Evolutionary conservation across 2,888 invertebrate species (phyloP), one percentile per base, ranked within the genome.

Genomic region (Clanis bilineata): DNA sequence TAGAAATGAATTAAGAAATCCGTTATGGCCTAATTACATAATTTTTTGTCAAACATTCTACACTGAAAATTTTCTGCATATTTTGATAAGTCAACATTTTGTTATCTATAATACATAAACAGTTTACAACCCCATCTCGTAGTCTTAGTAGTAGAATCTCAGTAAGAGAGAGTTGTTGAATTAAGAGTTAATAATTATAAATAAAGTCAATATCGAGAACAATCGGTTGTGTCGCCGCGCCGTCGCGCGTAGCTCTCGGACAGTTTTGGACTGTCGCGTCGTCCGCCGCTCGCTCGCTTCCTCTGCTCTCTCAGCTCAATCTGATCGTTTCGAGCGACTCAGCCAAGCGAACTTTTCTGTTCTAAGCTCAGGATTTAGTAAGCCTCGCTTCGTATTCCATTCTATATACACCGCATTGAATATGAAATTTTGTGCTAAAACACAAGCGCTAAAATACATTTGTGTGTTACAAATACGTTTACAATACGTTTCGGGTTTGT

Each of bases 281-380:
- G 72, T 73, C 63, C 65, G 67, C 67, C 68, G 67, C 64, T 59
- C 39, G 43, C 25, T 23, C 41, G 44, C 44, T 18, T 12, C 36
- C 36, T 12, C 47, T 25, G 47, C 43, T 22, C 44, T 12, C 44
- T 45, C 57, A 69, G 71, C 71, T 71, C 74, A 76, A 75, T 79
- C 77, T 73, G 75, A 78, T 78, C 79, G 77, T 74, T 75, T 74
- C 73, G 76, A 78, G 71, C 76, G 77, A 79, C 72, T 77, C 79
- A 80, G 71, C 76, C 72, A 68, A 76, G 76, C 76, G 79, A 74
- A 81, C 76, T 80, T 82, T 80, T 80, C 76, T 77, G 73, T 76
- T 77, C 77, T 81, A 80, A 82, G 78, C 80, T 69, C 68, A 67
- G 79, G 80, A 76, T 82, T 79, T 76, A 68, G 71, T 69, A 75